Conservation (phyloP, 2,113 vertebrate genomes). For the Ciconia boyciana region DNA sequence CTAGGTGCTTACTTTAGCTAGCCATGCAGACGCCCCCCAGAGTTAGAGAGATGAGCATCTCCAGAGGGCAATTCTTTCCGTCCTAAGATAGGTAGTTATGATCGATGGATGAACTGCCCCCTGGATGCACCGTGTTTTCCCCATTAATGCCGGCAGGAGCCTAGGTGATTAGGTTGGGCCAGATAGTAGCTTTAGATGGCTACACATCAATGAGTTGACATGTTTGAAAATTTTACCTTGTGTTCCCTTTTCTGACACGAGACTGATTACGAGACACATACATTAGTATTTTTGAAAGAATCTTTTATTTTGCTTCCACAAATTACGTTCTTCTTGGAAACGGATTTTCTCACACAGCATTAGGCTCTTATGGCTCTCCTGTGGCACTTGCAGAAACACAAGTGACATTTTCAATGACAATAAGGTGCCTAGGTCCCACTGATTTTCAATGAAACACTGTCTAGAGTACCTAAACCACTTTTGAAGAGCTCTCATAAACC, state of each 20-base stretch:
- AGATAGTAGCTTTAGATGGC: background rate
- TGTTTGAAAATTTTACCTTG: background rate
- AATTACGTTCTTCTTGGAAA: fast-evolving
- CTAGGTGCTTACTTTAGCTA: background rate
- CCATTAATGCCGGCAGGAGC: background rate
- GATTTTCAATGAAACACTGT: background rate
- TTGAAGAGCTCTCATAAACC: background rate
- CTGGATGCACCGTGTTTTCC: background rate
- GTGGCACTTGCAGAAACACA: background rate
- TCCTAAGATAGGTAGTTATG: background rate
- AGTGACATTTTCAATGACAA: background rate
- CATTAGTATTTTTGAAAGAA: background rate
- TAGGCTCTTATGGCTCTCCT: background rate
- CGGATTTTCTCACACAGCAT: background rate
- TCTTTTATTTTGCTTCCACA: background rate
- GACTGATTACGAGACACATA: background rate
- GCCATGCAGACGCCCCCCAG: background rate
- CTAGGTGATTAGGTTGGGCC: background rate
- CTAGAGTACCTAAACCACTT: background rate
- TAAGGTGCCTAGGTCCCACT: background rate
- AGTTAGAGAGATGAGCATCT: background rate
- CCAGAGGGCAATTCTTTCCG: background rate
- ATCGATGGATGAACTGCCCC: background rate
- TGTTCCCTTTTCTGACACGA: background rate
- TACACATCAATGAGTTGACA: background rate